Evolutionary conservation across 1,140 invertebrate genomes (phyloP), one percentile per base, ranked within the genome.

Genomic region (Stenopsyche tienmushanensis): DNA sequence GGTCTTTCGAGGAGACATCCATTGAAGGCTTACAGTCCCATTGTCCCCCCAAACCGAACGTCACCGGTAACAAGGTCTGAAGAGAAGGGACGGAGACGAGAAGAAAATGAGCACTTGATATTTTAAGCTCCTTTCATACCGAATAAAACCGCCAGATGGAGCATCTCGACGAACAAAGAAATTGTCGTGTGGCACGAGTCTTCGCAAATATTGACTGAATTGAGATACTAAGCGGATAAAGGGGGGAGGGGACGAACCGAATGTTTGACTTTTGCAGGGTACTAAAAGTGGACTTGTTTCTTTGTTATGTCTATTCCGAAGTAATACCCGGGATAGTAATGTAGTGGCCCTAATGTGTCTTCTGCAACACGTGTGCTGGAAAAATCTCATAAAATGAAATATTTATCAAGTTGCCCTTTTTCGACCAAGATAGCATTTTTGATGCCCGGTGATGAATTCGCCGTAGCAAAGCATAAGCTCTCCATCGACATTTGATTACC

Each of bases 71-170:
- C 29, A 34, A 34, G 29, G 29, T n/a, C 29, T 5, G 13, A 34
- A 34, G 29, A 34, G 29, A 34, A 34, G 5, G 5, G n/a, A n/a
- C 5, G 29, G 24, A 34, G 21, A 13, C 52, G 52, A n/a, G 17
- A 50, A 21, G 21, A 50, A 65, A 62, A 67, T 60, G 58, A 47
- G 26, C 17, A 60, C 50, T 62, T 41, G 65, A 67, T 57, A 29
- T 57, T 52, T 62, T 49, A 63, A 63, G 52, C 59, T 44, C 60
- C 65, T 58, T 47, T 50, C 39, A 20, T 23, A 23, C 3, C 20
- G 25, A 7, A 23, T 10, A n/a, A n/a, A n/a, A n/a, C n/a, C n/a
- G n/a, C n/a, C n/a, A n/a, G n/a, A n/a, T n/a, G n/a, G n/a, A n/a
- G 5, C 13, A 42, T 24, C 42, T 21, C 52, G 9, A 41, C 42